These are phyloP conservation scores for Tethya wilhelma DNA, from an alignment of 37 sponge, comb jelly and placozoan species.

Conservation along the genomic window DNA sequence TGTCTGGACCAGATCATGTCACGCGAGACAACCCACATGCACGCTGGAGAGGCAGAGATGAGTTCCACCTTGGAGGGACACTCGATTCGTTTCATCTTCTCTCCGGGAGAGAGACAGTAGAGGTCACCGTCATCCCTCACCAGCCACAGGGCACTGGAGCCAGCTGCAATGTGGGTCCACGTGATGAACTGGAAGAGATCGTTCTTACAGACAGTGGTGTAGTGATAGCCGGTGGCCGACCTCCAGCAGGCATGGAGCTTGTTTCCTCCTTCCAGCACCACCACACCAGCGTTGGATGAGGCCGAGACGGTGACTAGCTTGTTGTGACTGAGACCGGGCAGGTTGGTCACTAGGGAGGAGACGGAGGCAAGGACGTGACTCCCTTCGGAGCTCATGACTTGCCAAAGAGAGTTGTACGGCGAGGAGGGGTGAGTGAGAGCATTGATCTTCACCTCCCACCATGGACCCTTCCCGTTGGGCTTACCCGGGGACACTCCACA, in stretches of 20 bases:
- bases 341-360: conserved; percentile 24
- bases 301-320: conserved; percentile 27
- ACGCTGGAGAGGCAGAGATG: conserved; percentile 56
- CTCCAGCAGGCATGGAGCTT: conserved; percentile 67
- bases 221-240: conserved; percentile 59
- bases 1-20: conserved; percentile 68
- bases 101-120: conserved; percentile 39
- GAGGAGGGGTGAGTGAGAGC: conserved; percentile 15
- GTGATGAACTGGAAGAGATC: conserved; percentile 45
- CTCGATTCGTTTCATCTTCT: conserved; percentile 39
- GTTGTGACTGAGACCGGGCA: conserved; percentile 13
- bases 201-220: conserved; percentile 44
- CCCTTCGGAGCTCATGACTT: conserved; percentile 43
- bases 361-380: conserved; percentile 21
- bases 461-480: conserved; percentile 62
- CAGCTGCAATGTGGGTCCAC: conserved; percentile 54
- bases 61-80: conserved; percentile 10
- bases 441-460: conserved; percentile 75
- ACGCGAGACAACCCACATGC: conserved; percentile 70
- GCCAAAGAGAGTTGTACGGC: conserved; percentile 40
- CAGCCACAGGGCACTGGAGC: conserved; percentile 55
- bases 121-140: conserved; percentile 72
- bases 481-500: conserved; percentile 33
- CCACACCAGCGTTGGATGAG: conserved; percentile 46
- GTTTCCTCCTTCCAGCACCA: conserved; percentile 39